phyloP scores from a whole-genome alignment of 2,888 invertebrate genomes.

The Drosophila vallismaia region DNA sequence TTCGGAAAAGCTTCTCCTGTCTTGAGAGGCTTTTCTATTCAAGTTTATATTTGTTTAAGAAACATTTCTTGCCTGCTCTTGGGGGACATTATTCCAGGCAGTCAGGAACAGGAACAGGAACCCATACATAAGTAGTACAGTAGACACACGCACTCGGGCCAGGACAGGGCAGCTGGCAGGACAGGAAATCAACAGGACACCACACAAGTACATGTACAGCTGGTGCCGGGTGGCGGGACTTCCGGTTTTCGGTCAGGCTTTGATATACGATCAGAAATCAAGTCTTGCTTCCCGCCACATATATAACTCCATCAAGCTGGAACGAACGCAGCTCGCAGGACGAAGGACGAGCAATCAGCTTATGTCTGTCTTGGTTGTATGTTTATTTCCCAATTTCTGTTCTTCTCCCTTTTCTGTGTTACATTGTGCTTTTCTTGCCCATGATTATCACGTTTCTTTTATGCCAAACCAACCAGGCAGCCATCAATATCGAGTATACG shows the following conservation, averaged over 20 bases:
- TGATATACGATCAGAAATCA: constrained; percentile 35
- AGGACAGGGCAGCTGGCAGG: constrained; percentile 1
- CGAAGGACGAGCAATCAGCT: constrained; percentile 29
- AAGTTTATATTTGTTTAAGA: not conserved
- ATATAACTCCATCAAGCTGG: not conserved
- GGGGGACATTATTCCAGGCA: not conserved
- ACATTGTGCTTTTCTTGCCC: not conserved
- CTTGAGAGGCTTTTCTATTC: not conserved
- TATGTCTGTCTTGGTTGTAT: constrained; percentile 13
- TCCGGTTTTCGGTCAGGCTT: constrained; percentile 15
- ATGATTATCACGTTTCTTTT: constrained; percentile 27
- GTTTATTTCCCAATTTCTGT: not conserved
- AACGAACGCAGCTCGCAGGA: not conserved
- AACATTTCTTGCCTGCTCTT: constrained; percentile 3
- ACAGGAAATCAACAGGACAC: constrained; percentile 36
- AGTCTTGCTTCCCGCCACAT: constrained; percentile 7
- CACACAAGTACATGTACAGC: constrained; percentile 2
- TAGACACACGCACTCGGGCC: constrained; percentile 16
- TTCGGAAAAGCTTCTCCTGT: not conserved
- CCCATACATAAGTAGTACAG: constrained; percentile 15
- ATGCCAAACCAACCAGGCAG: not conserved
- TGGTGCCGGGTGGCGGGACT: constrained; percentile 1
- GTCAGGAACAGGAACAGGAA: constrained; percentile 25
- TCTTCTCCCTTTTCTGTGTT: no score
- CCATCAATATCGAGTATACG: constrained; percentile 41